These are phyloP conservation scores for Maniola jurtina DNA, from an alignment of 1,140 invertebrate species.

Conservation along the genomic window DNA sequence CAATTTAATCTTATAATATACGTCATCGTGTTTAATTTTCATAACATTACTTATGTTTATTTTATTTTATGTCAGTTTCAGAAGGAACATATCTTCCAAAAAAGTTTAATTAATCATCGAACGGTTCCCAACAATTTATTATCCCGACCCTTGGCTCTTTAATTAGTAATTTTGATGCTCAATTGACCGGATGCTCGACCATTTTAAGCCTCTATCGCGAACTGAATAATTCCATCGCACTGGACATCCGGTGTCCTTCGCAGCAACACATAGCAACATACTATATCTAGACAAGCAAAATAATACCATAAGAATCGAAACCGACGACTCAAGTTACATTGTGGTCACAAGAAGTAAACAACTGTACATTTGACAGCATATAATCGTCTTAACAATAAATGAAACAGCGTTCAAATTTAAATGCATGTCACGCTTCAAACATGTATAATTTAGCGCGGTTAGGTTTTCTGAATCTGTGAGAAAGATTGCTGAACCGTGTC, in stretches of 20 bases:
- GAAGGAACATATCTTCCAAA: not conserved
- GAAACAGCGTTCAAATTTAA: slow-evolving; percentile 34
- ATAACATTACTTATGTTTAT: too few species aligned
- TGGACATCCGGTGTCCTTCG: slow-evolving; percentile 68
- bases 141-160: slow-evolving; percentile 21
- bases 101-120: slow-evolving; percentile 20
- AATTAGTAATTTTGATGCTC: slow-evolving; percentile 51
- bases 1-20: too few species aligned
- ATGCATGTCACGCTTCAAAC: slow-evolving; percentile 21
- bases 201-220: slow-evolving; percentile 59
- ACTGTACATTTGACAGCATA: slow-evolving; percentile 12
- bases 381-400: slow-evolving; percentile 22
- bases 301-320: slow-evolving; percentile 23
- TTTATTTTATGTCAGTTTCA: too few species aligned
- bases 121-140: slow-evolving; percentile 22
- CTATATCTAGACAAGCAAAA: slow-evolving; percentile 29
- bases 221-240: slow-evolving; percentile 58
- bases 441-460: slow-evolving; percentile 28
- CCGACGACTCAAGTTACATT: slow-evolving; percentile 13
- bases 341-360: slow-evolving; percentile 4
- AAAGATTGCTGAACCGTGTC: slow-evolving; percentile 55
- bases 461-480: slow-evolving; percentile 45
- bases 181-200: slow-evolving; percentile 62
- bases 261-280: slow-evolving; percentile 23
- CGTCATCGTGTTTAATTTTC: too few species aligned